phyloP scores from a whole-genome alignment of 2,113 vertebrate species.

The Pitta sordida region DNA sequence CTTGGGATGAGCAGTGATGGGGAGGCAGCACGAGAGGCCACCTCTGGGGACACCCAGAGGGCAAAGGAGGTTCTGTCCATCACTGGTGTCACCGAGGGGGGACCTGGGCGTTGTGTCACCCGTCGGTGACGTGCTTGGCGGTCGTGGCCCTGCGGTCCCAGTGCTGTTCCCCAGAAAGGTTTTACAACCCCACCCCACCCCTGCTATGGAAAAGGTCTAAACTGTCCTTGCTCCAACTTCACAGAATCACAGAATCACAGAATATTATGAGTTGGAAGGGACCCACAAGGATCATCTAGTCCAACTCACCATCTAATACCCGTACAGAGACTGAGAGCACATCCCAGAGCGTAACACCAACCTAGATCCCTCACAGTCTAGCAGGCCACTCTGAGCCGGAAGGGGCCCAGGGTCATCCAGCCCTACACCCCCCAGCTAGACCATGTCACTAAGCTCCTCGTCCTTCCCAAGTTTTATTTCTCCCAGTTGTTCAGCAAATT shows the following conservation, averaged over 20 bases:
- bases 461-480: neutral
- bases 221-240: neutral
- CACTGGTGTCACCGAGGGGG: accelerated
- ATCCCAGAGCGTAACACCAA: too few species aligned
- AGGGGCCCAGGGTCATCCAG: too few species aligned
- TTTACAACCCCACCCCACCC: neutral
- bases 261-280: too few species aligned
- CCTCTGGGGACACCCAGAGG: neutral
- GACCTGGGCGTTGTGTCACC: accelerated
- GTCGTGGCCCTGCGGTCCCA: accelerated
- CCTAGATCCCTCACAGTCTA: too few species aligned
- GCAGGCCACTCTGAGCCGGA: too few species aligned
- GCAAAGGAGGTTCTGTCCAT: neutral
- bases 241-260: too few species aligned
- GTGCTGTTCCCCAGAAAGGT: neutral
- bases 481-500: neutral
- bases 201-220: neutral
- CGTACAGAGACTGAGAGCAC: too few species aligned
- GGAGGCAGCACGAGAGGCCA: neutral
- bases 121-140: accelerated
- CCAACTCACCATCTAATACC: too few species aligned
- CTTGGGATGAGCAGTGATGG: accelerated
- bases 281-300: too few species aligned
- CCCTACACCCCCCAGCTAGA: too few species aligned
- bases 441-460: too few species aligned